phyloP scores from a whole-genome alignment of 2,888 invertebrate genomes.

The Polymixis lichenea region DNA sequence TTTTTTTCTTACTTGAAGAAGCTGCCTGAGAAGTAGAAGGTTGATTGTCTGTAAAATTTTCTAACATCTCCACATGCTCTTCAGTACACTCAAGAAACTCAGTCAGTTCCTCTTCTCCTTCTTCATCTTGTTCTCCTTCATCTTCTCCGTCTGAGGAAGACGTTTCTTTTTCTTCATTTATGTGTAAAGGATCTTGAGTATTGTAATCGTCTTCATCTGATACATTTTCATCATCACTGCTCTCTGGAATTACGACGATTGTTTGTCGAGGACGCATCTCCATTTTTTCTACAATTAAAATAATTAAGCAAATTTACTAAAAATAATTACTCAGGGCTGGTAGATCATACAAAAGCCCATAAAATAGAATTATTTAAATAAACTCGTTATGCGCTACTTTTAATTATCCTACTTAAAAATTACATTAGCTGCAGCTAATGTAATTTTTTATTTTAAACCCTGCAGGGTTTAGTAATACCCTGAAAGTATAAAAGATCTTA shows the following conservation, averaged over 20 bases:
- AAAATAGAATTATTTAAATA: slow-evolving; percentile 1
- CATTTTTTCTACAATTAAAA: background rate
- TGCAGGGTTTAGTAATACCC: background rate
- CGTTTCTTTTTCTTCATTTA: too few relatives aligned
- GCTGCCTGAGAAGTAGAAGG: slow-evolving; percentile 8
- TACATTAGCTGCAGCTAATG: too few relatives aligned
- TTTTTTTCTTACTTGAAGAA: background rate
- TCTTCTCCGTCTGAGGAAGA: background rate
- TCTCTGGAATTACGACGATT: slow-evolving; percentile 6
- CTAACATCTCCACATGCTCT: background rate
- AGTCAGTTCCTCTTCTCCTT: background rate
- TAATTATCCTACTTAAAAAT: too few relatives aligned
- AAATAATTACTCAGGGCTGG: background rate
- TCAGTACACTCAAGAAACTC: background rate
- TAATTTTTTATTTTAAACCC: too few relatives aligned
- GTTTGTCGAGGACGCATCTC: background rate
- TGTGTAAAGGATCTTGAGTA: background rate
- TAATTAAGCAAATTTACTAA: too few relatives aligned
- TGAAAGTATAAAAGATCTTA: background rate
- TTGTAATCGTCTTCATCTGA: slow-evolving; percentile 5
- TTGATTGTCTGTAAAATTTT: background rate
- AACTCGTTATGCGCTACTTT: too few relatives aligned
- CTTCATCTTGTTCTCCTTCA: too few relatives aligned
- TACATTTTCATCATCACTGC: slow-evolving; percentile 1
- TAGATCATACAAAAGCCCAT: background rate